These are phyloP conservation scores for Saccopteryx bilineata DNA, from an alignment of 2,113 vertebrate species.

Conservation along the genomic window DNA sequence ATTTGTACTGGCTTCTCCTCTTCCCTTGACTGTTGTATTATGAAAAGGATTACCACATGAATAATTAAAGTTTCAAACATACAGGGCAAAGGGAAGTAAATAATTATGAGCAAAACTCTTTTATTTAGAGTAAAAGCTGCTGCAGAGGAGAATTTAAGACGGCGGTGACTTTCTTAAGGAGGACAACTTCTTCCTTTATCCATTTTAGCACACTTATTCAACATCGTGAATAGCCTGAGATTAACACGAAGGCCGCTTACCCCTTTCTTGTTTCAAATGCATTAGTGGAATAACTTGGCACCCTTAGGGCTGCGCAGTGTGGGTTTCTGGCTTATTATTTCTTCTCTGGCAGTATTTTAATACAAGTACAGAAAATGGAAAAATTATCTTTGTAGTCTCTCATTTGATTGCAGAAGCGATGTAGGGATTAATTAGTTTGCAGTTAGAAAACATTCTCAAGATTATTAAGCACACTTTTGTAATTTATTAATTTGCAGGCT, in stretches of 20 bases:
- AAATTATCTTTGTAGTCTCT: slow-evolving; percentile 25
- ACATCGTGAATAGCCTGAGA: not conserved
- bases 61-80: slow-evolving; percentile 70
- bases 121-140: slow-evolving; percentile 61
- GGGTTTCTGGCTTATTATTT: slow-evolving; percentile 49
- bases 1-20: slow-evolving; percentile 3
- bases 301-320: not conserved
- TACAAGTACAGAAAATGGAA: slow-evolving; percentile 62
- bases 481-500: slow-evolving; percentile 50
- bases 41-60: slow-evolving; percentile 60
- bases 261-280: slow-evolving; percentile 41
- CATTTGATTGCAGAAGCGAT: slow-evolving; percentile 24
- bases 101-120: slow-evolving; percentile 61
- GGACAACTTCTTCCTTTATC: not conserved
- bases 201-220: not conserved
- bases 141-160: slow-evolving; percentile 18
- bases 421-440: slow-evolving; percentile 64
- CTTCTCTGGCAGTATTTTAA: slow-evolving; percentile 70
- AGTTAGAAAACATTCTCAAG: slow-evolving; percentile 25
- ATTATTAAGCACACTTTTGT: slow-evolving; percentile 66
- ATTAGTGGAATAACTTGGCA: slow-evolving; percentile 52
- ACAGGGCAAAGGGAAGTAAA: slow-evolving; percentile 56
- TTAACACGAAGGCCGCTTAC: not conserved
- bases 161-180: not conserved
- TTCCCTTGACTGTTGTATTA: slow-evolving; percentile 51